These are phyloP conservation scores for Tadarida brasiliensis DNA, from an alignment of 2,797 vertebrate species.

Conservation along the genomic window DNA sequence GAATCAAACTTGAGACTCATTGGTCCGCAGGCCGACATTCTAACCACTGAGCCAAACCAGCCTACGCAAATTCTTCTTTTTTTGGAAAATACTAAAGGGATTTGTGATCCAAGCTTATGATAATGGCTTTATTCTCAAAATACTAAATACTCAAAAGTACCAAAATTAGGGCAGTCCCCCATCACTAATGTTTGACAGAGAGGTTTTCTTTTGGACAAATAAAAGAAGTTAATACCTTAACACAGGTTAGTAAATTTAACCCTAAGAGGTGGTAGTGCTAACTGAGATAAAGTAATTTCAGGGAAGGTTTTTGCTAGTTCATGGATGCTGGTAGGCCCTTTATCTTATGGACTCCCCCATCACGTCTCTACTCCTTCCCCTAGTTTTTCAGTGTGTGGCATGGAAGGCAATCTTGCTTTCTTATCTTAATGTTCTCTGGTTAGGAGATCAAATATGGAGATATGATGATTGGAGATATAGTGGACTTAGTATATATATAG, in stretches of 20 bases:
- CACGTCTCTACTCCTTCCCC: not conserved
- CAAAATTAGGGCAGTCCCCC: not conserved
- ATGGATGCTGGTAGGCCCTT: not conserved
- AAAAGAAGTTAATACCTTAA: conserved; percentile 46
- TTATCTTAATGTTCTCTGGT: not conserved
- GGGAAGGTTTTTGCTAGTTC: not conserved
- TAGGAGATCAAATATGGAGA: not conserved
- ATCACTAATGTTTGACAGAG: not conserved
- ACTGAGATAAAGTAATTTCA: not conserved
- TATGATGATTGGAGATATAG: not conserved
- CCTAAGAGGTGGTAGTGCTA: not conserved
- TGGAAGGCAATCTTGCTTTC: not conserved
- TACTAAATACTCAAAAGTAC: not conserved
- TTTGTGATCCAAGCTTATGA: conserved; percentile 42
- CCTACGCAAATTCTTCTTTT: not conserved
- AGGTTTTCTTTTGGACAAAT: conserved; percentile 39
- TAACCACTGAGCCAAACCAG: no score
- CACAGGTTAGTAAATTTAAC: not conserved
- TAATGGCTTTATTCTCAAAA: conserved; percentile 32
- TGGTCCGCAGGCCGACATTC: no score
- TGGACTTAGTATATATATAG: not conserved
- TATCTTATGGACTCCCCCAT: not conserved
- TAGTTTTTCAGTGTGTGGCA: not conserved
- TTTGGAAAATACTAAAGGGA: not conserved
- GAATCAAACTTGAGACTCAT: no score